Conservation (phyloP, 2,113 vertebrate species). For the Malurus cyaneus region DNA sequence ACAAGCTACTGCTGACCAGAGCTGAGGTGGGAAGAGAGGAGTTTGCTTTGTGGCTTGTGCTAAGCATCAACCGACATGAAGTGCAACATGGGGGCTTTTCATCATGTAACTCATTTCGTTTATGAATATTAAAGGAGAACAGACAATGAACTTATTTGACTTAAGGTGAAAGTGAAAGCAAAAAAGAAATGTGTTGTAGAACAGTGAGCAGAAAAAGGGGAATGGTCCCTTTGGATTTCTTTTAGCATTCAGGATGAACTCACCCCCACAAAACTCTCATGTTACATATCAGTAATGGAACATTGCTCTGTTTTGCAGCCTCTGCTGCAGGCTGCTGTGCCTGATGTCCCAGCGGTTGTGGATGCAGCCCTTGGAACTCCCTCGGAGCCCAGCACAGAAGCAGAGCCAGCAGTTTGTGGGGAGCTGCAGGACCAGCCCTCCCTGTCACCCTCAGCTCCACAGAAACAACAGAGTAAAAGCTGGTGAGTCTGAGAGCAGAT, state of each 20-base stretch:
- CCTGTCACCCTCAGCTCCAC: not conserved
- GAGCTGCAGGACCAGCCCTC: not conserved
- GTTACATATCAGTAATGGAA: not conserved
- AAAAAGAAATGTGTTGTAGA: not conserved
- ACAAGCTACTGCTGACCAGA: not conserved
- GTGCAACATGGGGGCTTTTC: not conserved
- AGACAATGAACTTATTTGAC: not conserved
- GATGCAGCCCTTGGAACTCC: not conserved
- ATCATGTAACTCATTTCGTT: not conserved
- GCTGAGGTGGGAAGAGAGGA: not conserved
- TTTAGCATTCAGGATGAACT: not conserved
- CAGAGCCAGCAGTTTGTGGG: not conserved
- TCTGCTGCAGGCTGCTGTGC: not conserved
- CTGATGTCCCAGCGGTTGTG: not conserved
- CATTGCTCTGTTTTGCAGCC: not conserved
- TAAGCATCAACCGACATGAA: not conserved
- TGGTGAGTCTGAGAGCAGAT: not conserved
- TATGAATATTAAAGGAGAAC: not conserved
- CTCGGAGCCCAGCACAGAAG: accelerated
- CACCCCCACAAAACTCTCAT: not conserved
- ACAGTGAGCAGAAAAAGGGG: not conserved
- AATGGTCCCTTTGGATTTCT: not conserved
- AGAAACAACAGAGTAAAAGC: not conserved
- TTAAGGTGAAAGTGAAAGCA: not conserved
- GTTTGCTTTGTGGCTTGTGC: not conserved